A percentile compares a stretch with the other conserved stretches of the same genome.
These are phyloP conservation scores for Trematomus loennbergii DNA, from an alignment of 2,113 vertebrate genomes.

Conservation along the genomic window DNA sequence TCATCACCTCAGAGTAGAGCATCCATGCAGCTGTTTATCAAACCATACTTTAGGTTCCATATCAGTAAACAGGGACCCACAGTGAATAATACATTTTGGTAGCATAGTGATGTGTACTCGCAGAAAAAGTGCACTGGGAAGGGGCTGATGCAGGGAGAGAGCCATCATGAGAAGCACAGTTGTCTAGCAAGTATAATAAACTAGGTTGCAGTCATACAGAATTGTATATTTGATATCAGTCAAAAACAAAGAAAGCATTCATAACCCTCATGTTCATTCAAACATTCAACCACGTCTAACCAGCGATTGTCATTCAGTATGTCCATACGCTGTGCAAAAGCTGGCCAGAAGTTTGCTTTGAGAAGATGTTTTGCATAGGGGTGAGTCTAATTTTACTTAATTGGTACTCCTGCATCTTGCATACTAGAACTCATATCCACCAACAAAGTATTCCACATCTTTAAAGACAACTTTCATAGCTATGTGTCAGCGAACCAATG, in stretches of 20 bases:
- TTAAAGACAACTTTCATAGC: background rate
- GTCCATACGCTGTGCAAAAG: background rate
- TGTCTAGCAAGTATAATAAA: conserved; percentile 22
- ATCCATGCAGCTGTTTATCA: conserved; percentile 63
- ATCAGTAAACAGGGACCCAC: conserved; percentile 50
- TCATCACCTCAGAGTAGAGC: conserved; percentile 58
- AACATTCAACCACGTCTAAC: background rate
- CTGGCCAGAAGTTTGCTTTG: background rate
- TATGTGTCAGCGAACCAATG: background rate
- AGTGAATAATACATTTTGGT: conserved; percentile 48
- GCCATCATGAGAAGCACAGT: conserved; percentile 5
- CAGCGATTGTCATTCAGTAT: background rate
- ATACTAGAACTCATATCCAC: background rate
- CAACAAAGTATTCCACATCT: background rate
- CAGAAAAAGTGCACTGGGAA: background rate
- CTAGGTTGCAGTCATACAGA: background rate
- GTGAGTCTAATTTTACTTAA: background rate
- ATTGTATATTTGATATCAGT: conserved; percentile 23
- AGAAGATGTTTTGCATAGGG: background rate
- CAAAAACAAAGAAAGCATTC: conserved; percentile 4
- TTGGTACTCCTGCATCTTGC: background rate
- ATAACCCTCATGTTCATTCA: background rate
- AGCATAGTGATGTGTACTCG: conserved; percentile 1
- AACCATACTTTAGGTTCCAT: conserved; percentile 44
- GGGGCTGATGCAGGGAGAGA: conserved; percentile 21